Evolutionary conservation across 2,113 vertebrate genomes (phyloP).

Genomic region (Hippocampus guttulatus): DNA sequence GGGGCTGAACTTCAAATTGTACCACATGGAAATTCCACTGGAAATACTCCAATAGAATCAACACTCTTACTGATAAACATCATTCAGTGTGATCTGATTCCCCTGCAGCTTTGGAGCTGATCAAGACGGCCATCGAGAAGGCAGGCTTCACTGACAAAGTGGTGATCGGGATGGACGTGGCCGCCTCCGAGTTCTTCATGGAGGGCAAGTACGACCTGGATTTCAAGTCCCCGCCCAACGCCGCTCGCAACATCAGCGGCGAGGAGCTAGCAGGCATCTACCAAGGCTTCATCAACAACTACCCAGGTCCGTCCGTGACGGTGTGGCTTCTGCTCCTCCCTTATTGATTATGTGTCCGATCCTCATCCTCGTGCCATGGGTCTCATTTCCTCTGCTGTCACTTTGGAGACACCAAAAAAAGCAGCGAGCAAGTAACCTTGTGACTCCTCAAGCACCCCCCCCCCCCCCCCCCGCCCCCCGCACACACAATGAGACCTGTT

Average conservation of each 20-base stretch:
- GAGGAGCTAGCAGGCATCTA: slow-evolving; percentile 86
- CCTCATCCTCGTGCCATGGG: neutral
- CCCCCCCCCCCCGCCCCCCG: slow-evolving; percentile 6
- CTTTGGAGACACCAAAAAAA: slow-evolving; percentile 7
- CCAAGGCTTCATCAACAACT: slow-evolving; percentile 88
- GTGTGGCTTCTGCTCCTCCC: neutral
- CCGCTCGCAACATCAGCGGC: slow-evolving; percentile 82
- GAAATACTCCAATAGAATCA: neutral
- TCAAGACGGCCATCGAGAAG: slow-evolving; percentile 89
- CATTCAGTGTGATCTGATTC: neutral
- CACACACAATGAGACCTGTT: slow-evolving; percentile 23
- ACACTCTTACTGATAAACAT: neutral
- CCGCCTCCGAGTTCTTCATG: slow-evolving; percentile 86
- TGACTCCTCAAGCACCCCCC: no score
- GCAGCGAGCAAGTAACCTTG: slow-evolving; percentile 9
- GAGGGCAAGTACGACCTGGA: slow-evolving; percentile 91
- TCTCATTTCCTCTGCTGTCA: slow-evolving; percentile 10
- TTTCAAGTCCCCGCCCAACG: slow-evolving; percentile 87
- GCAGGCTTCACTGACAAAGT: slow-evolving; percentile 89
- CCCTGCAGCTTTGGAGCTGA: slow-evolving; percentile 81
- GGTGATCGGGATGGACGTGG: slow-evolving; percentile 92
- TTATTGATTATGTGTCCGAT: neutral
- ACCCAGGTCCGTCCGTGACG: slow-evolving; percentile 76
- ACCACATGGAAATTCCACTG: neutral
- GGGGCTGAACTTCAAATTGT: neutral